Evolutionary conservation across 2,113 vertebrate species (phyloP).

Genomic region (Fukomys damarensis): DNA sequence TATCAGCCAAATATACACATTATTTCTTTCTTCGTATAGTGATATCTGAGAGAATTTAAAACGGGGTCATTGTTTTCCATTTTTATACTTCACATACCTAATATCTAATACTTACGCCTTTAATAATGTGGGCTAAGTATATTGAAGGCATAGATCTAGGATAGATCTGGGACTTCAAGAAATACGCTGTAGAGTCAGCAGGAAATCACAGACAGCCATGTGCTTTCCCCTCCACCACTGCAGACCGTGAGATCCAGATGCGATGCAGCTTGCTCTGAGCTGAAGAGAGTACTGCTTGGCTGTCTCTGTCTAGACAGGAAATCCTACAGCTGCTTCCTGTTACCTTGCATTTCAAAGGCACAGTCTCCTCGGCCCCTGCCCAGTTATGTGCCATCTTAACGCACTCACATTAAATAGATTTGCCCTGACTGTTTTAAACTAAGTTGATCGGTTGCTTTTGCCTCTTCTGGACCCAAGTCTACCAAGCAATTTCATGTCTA

Average conservation of each 20-base stretch:
- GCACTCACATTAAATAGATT: background rate
- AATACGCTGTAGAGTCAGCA: background rate
- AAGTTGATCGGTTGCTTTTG: background rate
- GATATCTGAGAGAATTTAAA: background rate
- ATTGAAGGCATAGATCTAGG: background rate
- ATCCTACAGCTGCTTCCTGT: background rate
- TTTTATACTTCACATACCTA: conserved; percentile 6
- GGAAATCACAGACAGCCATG: background rate
- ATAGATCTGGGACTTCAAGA: conserved; percentile 33
- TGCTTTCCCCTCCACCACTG: background rate
- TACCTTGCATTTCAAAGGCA: background rate
- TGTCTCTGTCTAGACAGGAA: background rate
- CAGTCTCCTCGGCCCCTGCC: accelerated
- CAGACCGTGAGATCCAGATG: background rate
- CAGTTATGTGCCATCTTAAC: background rate
- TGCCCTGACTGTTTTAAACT: background rate
- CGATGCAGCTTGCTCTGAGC: background rate
- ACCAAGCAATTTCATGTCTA: background rate
- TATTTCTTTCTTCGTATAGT: background rate
- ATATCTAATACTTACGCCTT: background rate
- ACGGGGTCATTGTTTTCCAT: background rate
- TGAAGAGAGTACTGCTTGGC: background rate
- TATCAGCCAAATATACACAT: background rate
- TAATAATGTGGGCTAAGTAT: background rate
- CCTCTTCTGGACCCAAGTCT: background rate